Evolutionary conservation across 2,888 invertebrate genomes (phyloP).

Genomic region (Drosophila differens): DNA sequence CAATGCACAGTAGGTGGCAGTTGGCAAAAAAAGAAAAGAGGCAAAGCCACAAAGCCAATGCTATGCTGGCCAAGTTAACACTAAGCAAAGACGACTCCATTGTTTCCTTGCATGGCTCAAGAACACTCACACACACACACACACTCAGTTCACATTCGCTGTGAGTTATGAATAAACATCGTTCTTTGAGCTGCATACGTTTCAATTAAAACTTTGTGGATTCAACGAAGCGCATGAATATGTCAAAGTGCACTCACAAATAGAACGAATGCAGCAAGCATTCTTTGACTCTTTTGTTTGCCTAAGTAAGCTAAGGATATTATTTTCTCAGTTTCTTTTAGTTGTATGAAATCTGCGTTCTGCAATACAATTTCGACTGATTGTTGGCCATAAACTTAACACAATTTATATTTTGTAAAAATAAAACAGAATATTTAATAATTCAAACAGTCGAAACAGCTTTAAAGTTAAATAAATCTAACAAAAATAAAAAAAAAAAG

Average conservation of each 20-base stretch:
- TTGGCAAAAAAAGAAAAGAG: background rate
- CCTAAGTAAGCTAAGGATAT: background rate
- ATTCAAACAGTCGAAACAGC: background rate
- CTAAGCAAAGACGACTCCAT: constrained; percentile 37
- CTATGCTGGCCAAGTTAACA: constrained; percentile 32
- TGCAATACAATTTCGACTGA: background rate
- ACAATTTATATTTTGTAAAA: background rate
- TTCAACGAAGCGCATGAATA: constrained; percentile 73
- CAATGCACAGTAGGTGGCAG: constrained; percentile 37
- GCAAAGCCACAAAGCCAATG: constrained; percentile 11
- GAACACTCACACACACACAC: constrained; percentile 20
- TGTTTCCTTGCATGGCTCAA: constrained; percentile 19
- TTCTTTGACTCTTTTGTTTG: background rate
- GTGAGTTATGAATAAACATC: constrained; percentile 44
- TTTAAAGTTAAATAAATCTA: background rate
- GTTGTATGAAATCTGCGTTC: background rate
- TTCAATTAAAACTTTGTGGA: constrained; percentile 70
- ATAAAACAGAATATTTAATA: background rate
- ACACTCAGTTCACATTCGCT: constrained; percentile 14
- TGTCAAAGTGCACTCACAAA: constrained; percentile 75
- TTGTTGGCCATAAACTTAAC: too few species aligned
- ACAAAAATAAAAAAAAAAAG: too few species aligned
- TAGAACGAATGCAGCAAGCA: constrained; percentile 3
- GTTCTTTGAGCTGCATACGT: constrained; percentile 43
- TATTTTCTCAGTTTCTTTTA: too few species aligned